Percentiles rank a stretch among this genome's conserved stretches.
These are phyloP conservation scores for Drosophila nasuta DNA, from an alignment of 1,140 invertebrate genomes.

Conservation along the genomic window DNA sequence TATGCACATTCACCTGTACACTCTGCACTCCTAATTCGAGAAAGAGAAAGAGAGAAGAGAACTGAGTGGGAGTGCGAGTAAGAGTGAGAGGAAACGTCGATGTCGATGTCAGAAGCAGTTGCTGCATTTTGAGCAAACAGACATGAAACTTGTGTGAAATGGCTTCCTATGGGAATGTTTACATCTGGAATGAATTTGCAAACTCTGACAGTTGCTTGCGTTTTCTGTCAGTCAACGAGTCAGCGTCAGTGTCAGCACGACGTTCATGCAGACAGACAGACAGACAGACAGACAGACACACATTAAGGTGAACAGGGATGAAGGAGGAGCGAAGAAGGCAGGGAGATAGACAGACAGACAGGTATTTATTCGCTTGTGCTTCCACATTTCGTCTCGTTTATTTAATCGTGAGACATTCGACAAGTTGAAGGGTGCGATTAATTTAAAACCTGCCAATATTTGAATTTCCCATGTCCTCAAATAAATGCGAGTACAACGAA, in stretches of 20 bases:
- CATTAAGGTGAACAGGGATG: background rate
- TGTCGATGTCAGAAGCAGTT: conserved; percentile 59
- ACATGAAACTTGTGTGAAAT: conserved; percentile 74
- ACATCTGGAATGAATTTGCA: conserved; percentile 77
- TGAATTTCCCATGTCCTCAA: conserved; percentile 31
- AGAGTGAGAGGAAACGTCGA: background rate
- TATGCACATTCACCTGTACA: background rate
- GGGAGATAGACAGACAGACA: conserved; percentile 27
- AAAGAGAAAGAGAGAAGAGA: too few relatives aligned
- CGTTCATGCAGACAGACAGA: background rate
- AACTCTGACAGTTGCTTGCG: conserved; percentile 72
- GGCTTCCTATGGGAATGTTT: conserved; percentile 73
- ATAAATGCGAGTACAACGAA: background rate
- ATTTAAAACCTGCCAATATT: conserved; percentile 69
- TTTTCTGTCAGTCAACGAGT: conserved; percentile 70
- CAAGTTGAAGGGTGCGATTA: conserved; percentile 63
- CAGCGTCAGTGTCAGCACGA: conserved; percentile 64
- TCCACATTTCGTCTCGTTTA: conserved; percentile 46
- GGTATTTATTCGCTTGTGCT: conserved; percentile 40
- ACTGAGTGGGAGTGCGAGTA: too few relatives aligned
- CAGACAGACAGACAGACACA: background rate
- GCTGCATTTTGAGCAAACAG: conserved; percentile 68
- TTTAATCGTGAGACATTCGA: conserved; percentile 55
- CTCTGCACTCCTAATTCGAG: background rate
- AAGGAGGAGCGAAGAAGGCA: background rate